Evolutionary conservation across 2,888 invertebrate species (phyloP).

Genomic region (Crossocerus cetratus): DNA sequence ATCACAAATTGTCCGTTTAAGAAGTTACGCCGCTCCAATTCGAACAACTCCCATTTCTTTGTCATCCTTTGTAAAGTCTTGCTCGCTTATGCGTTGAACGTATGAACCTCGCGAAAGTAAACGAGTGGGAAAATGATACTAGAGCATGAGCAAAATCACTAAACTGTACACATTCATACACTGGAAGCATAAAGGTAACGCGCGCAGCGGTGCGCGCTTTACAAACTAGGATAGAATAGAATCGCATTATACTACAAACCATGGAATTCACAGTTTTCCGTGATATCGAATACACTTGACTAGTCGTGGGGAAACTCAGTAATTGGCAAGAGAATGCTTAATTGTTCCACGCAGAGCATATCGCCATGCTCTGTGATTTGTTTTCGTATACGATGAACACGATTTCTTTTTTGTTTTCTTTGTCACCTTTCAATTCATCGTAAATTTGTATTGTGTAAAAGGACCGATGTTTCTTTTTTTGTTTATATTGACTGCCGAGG

Average conservation of each 20-base stretch:
- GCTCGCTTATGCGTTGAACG: slow-evolving; percentile 30
- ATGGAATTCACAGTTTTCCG: slow-evolving; percentile 43
- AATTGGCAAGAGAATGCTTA: slow-evolving; percentile 60
- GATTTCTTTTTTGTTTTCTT: too few relatives aligned
- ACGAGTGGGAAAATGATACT: slow-evolving; percentile 41
- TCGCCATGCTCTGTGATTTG: slow-evolving; percentile 38
- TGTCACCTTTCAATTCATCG: slow-evolving; percentile 29
- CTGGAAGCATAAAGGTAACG: slow-evolving; percentile 60
- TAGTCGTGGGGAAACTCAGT: slow-evolving; percentile 53
- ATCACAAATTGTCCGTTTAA: slow-evolving; percentile 53
- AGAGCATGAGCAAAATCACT: slow-evolving; percentile 34
- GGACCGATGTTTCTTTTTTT: slow-evolving; percentile 48
- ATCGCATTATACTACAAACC: slow-evolving; percentile 48
- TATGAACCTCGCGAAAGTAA: slow-evolving; percentile 34
- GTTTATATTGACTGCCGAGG: slow-evolving; percentile 61
- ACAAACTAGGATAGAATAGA: slow-evolving; percentile 57
- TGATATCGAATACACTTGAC: slow-evolving; percentile 48
- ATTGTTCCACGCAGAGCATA: slow-evolving; percentile 56
- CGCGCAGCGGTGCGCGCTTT: slow-evolving; percentile 39
- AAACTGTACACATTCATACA: slow-evolving; percentile 41
- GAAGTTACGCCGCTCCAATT: slow-evolving; percentile 59
- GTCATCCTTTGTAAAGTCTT: slow-evolving; percentile 36
- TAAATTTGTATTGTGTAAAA: slow-evolving; percentile 51
- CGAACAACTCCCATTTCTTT: slow-evolving; percentile 48
- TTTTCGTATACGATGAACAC: slow-evolving; percentile 34